Evolutionary conservation across 2,888 invertebrate genomes (phyloP).

Genomic region (Ctenicera cuprea): DNA sequence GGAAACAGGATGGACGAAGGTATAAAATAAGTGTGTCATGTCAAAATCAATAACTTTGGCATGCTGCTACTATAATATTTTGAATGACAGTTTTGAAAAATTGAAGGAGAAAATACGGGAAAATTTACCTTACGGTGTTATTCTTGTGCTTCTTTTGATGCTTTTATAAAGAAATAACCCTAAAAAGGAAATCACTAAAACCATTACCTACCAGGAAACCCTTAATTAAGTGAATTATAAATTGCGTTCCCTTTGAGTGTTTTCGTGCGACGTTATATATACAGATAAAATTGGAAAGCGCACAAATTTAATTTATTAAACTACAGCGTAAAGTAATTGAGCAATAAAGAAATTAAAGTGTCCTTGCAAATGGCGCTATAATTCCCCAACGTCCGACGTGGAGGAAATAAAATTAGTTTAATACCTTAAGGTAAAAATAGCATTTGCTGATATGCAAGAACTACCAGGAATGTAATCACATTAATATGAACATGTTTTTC

Average conservation of each 20-base stretch:
- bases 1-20: too few species aligned
- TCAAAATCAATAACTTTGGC: too few species aligned
- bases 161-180: background rate
- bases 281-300: constrained; percentile 13
- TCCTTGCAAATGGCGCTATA: constrained; percentile 16
- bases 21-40: too few species aligned
- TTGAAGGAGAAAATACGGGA: too few species aligned
- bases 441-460: constrained; percentile 2
- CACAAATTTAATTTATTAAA: constrained; percentile 32
- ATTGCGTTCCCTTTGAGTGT: constrained; percentile 12
- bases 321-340: constrained; percentile 28
- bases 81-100: too few species aligned
- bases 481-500: constrained; percentile 1
- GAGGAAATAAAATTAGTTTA: constrained; percentile 9
- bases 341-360: constrained; percentile 35
- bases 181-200: background rate
- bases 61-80: too few species aligned
- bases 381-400: constrained; percentile 7
- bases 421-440: constrained; percentile 19
- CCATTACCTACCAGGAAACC: background rate
- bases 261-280: background rate
- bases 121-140: too few species aligned
- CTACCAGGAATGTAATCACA: background rate
- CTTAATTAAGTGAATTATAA: constrained; percentile 18
- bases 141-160: too few species aligned